Evolutionary conservation across 2,113 vertebrate species (phyloP).

Genomic region (Anhinga rufa): DNA sequence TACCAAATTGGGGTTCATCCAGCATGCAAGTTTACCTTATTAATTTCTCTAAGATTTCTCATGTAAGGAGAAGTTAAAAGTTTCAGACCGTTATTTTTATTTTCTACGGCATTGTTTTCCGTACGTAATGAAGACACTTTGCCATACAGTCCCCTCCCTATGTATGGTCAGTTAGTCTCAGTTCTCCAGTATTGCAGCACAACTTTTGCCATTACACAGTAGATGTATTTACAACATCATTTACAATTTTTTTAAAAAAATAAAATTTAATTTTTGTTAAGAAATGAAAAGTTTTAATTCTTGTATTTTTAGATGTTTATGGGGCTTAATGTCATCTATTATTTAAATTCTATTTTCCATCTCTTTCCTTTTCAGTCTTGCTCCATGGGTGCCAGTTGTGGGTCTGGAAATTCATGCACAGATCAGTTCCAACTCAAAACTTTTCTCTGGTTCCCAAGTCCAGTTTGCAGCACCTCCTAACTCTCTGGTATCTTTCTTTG

Average conservation of each 20-base stretch:
- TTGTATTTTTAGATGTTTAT: background rate
- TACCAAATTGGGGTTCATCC: constrained; percentile 13
- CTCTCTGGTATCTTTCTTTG: constrained; percentile 93
- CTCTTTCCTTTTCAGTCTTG: constrained; percentile 66
- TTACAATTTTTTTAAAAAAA: background rate
- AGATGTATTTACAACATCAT: background rate
- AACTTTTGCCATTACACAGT: background rate
- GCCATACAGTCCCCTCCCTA: background rate
- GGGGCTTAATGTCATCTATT: background rate
- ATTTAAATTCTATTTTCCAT: background rate
- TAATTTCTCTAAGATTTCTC: constrained; percentile 1
- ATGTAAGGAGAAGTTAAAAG: background rate
- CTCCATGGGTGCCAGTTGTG: constrained; percentile 84
- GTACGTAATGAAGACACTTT: background rate
- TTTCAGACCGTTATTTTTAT: background rate
- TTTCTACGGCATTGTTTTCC: background rate
- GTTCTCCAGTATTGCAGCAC: background rate
- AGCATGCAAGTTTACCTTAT: background rate
- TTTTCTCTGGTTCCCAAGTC: constrained; percentile 90
- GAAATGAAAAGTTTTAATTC: background rate
- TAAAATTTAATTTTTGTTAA: background rate
- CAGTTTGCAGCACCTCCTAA: constrained; percentile 90
- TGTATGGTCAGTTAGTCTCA: background rate
- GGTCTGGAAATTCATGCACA: constrained; percentile 96
- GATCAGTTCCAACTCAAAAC: constrained; percentile 90